Evolutionary conservation across 2,888 invertebrate genomes (phyloP).

Genomic region (Leucophora obtusa): DNA sequence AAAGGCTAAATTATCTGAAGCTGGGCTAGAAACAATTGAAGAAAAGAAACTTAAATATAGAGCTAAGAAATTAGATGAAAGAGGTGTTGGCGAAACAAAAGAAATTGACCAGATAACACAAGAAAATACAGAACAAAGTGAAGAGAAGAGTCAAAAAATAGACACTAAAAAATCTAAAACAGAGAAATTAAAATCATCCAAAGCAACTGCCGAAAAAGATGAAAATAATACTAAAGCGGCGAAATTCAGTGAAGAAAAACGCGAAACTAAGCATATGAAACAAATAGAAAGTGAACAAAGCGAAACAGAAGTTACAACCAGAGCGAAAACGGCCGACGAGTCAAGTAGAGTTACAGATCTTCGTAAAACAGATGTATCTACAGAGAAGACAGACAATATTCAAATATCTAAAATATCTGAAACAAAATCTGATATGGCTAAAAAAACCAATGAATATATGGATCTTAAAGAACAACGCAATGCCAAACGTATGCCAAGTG

Average conservation of each 20-base stretch:
- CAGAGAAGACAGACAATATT: slow-evolving; percentile 1
- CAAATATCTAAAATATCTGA: slow-evolving; percentile 60
- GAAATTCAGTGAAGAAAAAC: slow-evolving; percentile 21
- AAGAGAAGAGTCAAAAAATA: slow-evolving; percentile 20
- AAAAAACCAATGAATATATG: slow-evolving; percentile 68
- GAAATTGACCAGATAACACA: slow-evolving; percentile 48
- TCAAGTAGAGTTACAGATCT: slow-evolving; percentile 13
- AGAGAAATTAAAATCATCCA: slow-evolving; percentile 4
- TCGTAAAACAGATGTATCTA: slow-evolving; percentile 52
- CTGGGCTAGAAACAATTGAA: background rate
- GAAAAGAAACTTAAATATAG: slow-evolving; percentile 6
- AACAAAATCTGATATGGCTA: slow-evolving; percentile 60
- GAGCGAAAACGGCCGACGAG: background rate
- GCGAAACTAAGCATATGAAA: slow-evolving; percentile 26
- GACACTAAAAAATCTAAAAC: slow-evolving; percentile 55
- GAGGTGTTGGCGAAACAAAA: background rate
- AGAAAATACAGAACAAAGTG: slow-evolving; percentile 42
- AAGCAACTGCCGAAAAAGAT: background rate
- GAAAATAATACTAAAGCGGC: background rate
- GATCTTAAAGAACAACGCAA: slow-evolving; percentile 70
- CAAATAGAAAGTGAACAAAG: slow-evolving; percentile 48
- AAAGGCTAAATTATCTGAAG: background rate
- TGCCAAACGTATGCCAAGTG: slow-evolving; percentile 73
- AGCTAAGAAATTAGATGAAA: slow-evolving; percentile 4
- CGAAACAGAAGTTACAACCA: background rate